Evolutionary conservation across 1,140 invertebrate species (phyloP).

Genomic region (Drosophila subpulchrella): DNA sequence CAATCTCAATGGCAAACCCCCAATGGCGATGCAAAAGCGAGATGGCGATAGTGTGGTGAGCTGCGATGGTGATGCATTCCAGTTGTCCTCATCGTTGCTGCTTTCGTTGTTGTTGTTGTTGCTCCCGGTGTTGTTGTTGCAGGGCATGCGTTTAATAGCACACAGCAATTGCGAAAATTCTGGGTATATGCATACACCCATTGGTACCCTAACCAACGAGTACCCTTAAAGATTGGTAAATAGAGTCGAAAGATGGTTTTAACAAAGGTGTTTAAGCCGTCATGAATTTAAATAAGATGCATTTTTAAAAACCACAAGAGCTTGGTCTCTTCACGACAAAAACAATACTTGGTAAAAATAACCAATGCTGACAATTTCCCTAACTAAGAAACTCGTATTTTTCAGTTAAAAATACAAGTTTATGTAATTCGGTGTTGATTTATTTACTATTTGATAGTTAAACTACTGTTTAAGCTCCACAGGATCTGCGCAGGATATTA

Average conservation of each 20-base stretch:
- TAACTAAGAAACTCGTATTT: too few species aligned
- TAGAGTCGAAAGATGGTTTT: neutral
- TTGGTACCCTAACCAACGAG: neutral
- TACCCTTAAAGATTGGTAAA: neutral
- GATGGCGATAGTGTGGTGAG: constrained; percentile 54
- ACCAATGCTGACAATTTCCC: too few species aligned
- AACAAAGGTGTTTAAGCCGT: too few species aligned
- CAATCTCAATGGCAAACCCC: constrained; percentile 75
- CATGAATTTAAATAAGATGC: too few species aligned
- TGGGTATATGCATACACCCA: neutral
- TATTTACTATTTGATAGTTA: too few species aligned
- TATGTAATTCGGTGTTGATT: too few species aligned
- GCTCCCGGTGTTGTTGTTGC: constrained; percentile 3
- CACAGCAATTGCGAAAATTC: neutral
- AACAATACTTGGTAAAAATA: too few species aligned
- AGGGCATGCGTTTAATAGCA: constrained; percentile 22
- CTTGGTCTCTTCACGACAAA: too few species aligned
- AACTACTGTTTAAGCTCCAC: too few species aligned
- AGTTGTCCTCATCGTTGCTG: constrained; percentile 9
- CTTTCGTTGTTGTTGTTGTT: neutral
- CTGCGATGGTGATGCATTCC: constrained; percentile 31
- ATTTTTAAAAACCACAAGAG: too few species aligned
- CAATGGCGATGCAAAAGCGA: constrained; percentile 74
- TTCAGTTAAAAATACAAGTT: too few species aligned
- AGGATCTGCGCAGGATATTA: neutral